These are phyloP conservation scores for Anguilla pacifica DNA, from an alignment of 2,797 vertebrate genomes.

Conservation along the genomic window DNA sequence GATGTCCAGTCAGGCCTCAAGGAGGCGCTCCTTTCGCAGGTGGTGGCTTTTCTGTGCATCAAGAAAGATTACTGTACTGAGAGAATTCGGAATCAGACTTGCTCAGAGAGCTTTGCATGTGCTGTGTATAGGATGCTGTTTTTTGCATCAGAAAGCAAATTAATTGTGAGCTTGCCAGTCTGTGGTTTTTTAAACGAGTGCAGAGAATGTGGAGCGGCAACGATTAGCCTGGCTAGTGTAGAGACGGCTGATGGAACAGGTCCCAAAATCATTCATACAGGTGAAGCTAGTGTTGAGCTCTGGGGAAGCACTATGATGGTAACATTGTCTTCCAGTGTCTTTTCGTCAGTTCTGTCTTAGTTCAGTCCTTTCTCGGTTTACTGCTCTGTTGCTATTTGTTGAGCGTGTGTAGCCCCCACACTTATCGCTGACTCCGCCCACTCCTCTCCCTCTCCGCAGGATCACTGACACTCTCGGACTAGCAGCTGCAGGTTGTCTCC, in stretches of 20 bases:
- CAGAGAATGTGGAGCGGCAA: neutral
- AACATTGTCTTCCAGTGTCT: neutral
- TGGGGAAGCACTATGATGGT: neutral
- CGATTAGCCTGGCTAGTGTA: neutral
- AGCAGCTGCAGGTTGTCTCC: slow-evolving; percentile 66
- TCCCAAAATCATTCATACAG: neutral
- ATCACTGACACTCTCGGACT: slow-evolving; percentile 65
- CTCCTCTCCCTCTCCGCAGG: slow-evolving; percentile 59
- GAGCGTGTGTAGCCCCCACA: neutral
- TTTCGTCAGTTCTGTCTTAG: neutral
- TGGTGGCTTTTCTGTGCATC: neutral
- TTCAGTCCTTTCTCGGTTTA: neutral
- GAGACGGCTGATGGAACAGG: neutral
- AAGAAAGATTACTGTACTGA: neutral
- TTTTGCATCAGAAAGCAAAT: slow-evolving; percentile 2
- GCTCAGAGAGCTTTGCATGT: neutral
- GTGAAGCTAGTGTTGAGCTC: neutral
- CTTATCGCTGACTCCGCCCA: slow-evolving; percentile 15
- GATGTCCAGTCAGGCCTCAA: neutral
- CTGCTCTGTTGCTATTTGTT: neutral
- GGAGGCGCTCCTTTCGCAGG: neutral
- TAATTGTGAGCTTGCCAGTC: neutral
- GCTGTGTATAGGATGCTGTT: neutral
- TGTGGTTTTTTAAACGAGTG: neutral
- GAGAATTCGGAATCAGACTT: neutral